Evolutionary conservation across 1,140 invertebrate genomes (phyloP).

Genomic region (Sesamia nonagrioides): DNA sequence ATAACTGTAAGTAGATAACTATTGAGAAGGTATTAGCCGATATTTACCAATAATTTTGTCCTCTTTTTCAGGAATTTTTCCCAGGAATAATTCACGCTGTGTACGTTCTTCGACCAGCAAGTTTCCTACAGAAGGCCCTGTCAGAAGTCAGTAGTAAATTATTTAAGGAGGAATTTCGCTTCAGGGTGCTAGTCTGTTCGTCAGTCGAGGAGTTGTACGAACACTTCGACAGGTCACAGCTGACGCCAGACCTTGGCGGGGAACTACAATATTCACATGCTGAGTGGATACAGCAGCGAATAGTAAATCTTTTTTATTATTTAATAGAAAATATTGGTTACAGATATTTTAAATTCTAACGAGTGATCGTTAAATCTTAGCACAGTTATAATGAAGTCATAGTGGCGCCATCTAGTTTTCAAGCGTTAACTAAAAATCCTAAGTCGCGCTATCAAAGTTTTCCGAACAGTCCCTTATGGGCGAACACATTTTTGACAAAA

Average conservation of each 20-base stretch:
- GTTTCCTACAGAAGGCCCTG: slow-evolving; percentile 98
- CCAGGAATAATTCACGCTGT: slow-evolving; percentile 97
- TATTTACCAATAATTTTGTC: neutral
- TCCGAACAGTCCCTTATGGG: no score
- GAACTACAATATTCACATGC: slow-evolving; percentile 96
- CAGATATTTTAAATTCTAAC: no score
- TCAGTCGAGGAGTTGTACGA: slow-evolving; percentile 94
- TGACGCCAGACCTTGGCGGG: slow-evolving; percentile 96
- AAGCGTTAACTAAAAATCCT: neutral
- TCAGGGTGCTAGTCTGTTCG: slow-evolving; percentile 94
- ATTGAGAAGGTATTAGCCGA: no score
- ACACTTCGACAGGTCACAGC: slow-evolving; percentile 94
- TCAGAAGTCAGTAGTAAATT: slow-evolving; percentile 98
- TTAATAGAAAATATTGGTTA: neutral
- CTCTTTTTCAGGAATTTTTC: slow-evolving; percentile 94
- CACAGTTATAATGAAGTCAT: neutral
- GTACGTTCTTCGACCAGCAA: slow-evolving; percentile 96
- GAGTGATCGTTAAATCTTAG: no score
- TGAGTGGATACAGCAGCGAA: slow-evolving; percentile 98
- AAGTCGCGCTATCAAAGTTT: slow-evolving; percentile 53
- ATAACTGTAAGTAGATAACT: no score
- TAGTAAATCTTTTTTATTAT: slow-evolving; percentile 89
- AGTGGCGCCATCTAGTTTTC: slow-evolving; percentile 28
- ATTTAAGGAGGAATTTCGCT: slow-evolving; percentile 97
- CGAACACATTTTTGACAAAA: no score